phyloP scores from a whole-genome alignment of 2,113 vertebrate genomes.

The Alethe diademata region DNA sequence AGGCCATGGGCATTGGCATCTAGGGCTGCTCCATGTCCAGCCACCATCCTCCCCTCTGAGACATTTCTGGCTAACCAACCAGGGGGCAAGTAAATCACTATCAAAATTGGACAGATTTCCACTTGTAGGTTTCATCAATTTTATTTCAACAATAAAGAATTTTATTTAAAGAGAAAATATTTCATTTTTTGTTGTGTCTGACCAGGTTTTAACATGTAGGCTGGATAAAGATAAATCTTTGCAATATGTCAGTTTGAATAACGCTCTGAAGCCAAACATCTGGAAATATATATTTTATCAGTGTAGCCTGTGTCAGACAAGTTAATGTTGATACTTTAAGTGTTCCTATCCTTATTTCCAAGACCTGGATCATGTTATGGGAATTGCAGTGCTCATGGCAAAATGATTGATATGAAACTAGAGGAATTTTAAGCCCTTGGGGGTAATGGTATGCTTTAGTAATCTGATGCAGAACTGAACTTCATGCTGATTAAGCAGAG shows the following conservation, averaged over 20 bases:
- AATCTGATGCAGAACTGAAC: conserved; percentile 7
- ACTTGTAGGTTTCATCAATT: background rate
- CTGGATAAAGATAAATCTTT: conserved; percentile 31
- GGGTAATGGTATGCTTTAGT: conserved; percentile 32
- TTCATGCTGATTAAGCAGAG: conserved; percentile 46
- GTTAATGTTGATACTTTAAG: conserved; percentile 19
- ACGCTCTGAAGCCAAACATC: conserved; percentile 38
- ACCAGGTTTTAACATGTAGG: background rate
- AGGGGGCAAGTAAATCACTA: background rate
- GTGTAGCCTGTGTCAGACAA: background rate
- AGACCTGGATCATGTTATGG: conserved; percentile 56
- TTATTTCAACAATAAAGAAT: background rate
- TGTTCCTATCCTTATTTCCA: conserved; percentile 41
- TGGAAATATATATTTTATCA: conserved; percentile 59
- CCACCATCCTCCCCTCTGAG: background rate
- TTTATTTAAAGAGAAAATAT: background rate
- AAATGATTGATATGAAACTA: conserved; percentile 37
- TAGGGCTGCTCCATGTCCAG: background rate
- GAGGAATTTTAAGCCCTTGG: conserved; percentile 38
- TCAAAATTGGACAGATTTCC: background rate
- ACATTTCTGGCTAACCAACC: background rate
- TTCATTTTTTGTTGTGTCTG: background rate
- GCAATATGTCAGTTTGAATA: conserved; percentile 6
- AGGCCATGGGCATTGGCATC: background rate
- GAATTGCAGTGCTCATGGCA: conserved; percentile 19